A percentile compares a stretch with the other conserved stretches of the same genome.
These are phyloP conservation scores for Campoletis sonorensis DNA, from an alignment of 1,140 invertebrate species.

Conservation along the genomic window DNA sequence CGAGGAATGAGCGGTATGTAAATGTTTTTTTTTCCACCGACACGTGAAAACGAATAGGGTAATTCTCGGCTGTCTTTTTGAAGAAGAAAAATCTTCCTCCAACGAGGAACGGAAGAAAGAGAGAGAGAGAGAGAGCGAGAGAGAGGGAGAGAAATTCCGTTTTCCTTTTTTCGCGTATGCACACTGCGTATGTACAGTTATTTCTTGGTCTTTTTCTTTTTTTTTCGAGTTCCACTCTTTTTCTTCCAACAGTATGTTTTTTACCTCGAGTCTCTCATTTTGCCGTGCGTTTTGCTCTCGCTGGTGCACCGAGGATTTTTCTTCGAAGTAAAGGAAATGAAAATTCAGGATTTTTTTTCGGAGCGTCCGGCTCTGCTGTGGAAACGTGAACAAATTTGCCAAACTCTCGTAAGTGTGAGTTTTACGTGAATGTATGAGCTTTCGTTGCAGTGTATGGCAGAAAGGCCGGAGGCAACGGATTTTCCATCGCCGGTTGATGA, in stretches of 20 bases:
- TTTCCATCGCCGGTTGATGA: not conserved
- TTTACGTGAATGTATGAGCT: not conserved
- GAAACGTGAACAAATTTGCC: not conserved
- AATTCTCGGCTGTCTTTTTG: constrained; percentile 32
- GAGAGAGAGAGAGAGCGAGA: too few species aligned
- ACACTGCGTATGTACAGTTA: not conserved
- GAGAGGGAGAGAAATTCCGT: not conserved
- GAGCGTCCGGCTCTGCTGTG: not conserved
- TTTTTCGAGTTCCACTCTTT: not conserved
- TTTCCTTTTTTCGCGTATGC: not conserved
- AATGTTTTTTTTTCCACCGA: constrained; percentile 20
- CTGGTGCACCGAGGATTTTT: not conserved
- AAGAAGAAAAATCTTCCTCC: not conserved
- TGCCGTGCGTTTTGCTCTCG: not conserved
- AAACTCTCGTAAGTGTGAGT: not conserved
- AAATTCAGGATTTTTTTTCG: not conserved
- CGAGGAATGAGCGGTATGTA: constrained; percentile 15
- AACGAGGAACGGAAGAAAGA: not conserved
- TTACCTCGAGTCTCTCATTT: not conserved
- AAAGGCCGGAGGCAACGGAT: not conserved
- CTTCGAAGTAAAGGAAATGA: constrained; percentile 3
- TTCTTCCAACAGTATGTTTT: not conserved
- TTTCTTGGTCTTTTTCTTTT: not conserved
- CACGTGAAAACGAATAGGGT: constrained; percentile 18
- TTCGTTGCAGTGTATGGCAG: not conserved